Evolutionary conservation across 2,797 vertebrate genomes (phyloP).

Genomic region (Antrozous pallidus): DNA sequence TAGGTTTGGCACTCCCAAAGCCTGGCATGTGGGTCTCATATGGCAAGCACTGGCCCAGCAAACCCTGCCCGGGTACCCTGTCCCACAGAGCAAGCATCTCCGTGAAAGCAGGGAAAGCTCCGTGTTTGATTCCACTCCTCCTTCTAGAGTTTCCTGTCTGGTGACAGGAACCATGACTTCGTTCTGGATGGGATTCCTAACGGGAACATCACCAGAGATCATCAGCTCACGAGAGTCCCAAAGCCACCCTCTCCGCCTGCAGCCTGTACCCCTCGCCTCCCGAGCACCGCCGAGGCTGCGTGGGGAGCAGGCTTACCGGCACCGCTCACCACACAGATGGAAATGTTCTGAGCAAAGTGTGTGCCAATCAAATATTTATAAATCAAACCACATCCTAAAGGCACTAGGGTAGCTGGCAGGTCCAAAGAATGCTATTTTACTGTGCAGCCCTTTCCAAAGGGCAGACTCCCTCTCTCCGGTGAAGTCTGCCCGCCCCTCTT

Average conservation of each 20-base stretch:
- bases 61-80: neutral
- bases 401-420: neutral
- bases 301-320: neutral
- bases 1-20: neutral
- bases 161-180: neutral
- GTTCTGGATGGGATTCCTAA: neutral
- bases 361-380: conserved; percentile 72
- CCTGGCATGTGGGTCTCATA: neutral
- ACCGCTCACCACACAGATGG: neutral
- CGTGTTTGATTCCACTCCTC: neutral
- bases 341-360: conserved; percentile 54
- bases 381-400: conserved; percentile 68
- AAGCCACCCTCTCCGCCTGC: neutral
- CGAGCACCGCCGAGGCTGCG: neutral
- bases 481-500: neutral
- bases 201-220: neutral
- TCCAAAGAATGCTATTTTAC: conserved; percentile 7
- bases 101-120: neutral
- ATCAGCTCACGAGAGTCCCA: accelerated
- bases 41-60: neutral
- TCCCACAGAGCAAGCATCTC: neutral
- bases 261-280: neutral
- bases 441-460: neutral
- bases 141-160: neutral
- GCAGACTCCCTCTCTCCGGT: neutral